Conservation (phyloP, 2,113 vertebrate species). For the Hemichromis elongatus region DNA sequence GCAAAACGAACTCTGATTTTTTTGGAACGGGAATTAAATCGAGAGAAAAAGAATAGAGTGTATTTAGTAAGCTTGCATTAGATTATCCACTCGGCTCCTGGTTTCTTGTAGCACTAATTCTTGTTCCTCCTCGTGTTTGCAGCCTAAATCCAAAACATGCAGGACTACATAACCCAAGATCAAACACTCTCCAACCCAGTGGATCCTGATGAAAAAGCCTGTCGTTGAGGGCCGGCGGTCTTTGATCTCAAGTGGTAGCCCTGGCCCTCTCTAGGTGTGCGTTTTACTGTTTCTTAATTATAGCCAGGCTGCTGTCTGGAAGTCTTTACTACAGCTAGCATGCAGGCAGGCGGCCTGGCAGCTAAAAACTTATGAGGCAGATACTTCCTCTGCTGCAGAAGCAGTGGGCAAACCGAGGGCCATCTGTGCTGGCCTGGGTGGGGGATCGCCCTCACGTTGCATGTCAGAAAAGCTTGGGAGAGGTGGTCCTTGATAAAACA, state of each 20-base stretch:
- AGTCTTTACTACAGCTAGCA: conserved; percentile 53
- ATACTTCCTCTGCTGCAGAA: conserved; percentile 36
- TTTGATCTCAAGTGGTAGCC: conserved; percentile 68
- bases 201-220: conserved; percentile 49
- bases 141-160: neutral
- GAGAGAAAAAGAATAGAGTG: neutral
- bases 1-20: neutral
- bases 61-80: fast-evolving
- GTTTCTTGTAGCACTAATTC: neutral
- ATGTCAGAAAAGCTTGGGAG: conserved; percentile 9
- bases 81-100: neutral
- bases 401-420: neutral
- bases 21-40: neutral
- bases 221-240: conserved; percentile 27
- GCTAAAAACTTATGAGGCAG: conserved; percentile 52
- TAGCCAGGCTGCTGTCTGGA: conserved; percentile 63
- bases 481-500: neutral
- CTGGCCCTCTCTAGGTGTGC: conserved; percentile 51
- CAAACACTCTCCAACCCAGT: conserved; percentile 33
- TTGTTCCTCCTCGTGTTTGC: neutral
- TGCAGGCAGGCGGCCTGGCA: conserved; percentile 6
- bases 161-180: neutral
- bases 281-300: conserved; percentile 73
- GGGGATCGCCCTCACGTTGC: conserved; percentile 13
- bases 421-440: conserved; percentile 13